phyloP scores from a whole-genome alignment of 1,140 invertebrate species.

The Ips typographus region DNA sequence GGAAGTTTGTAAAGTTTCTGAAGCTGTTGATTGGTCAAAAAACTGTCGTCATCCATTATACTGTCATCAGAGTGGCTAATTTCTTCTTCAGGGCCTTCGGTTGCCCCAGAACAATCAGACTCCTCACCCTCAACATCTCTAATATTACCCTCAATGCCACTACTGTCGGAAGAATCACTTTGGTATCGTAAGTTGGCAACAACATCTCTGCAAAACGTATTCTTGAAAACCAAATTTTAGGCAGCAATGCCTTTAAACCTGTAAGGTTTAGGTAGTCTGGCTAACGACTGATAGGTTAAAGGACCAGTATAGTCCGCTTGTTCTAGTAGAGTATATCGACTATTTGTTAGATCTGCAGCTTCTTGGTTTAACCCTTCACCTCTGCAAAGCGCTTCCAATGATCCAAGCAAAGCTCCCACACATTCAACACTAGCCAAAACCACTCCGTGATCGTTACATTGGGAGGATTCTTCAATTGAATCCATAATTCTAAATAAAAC shows the following conservation, averaged over 20 bases:
- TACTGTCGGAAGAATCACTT: constrained; percentile 53
- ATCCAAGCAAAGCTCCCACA: constrained; percentile 78
- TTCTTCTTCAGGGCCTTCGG: constrained; percentile 68
- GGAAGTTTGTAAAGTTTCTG: constrained; percentile 65
- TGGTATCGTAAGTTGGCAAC: constrained; percentile 57
- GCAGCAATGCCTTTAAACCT: constrained; percentile 51
- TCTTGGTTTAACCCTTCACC: constrained; percentile 65
- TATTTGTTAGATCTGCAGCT: constrained; percentile 66
- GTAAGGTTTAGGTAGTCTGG: constrained; percentile 76
- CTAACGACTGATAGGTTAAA: constrained; percentile 80
- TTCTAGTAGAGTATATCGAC: constrained; percentile 70
- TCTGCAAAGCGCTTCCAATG: constrained; percentile 77
- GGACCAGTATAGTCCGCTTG: constrained; percentile 83
- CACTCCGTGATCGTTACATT: constrained; percentile 67
- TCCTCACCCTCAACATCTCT: constrained; percentile 58
- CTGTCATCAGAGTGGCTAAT: constrained; percentile 57
- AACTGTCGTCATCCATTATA: constrained; percentile 55
- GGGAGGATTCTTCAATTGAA: constrained; percentile 81
- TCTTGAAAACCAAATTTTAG: constrained; percentile 6
- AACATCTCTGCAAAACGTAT: constrained; percentile 51
- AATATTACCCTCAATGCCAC: constrained; percentile 59
- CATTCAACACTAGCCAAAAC: constrained; percentile 80
- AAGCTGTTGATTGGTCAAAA: constrained; percentile 57
- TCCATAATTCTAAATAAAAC: constrained; percentile 76
- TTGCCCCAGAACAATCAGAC: constrained; percentile 69